phyloP scores from a whole-genome alignment of 2,888 invertebrate species.

The Amiota minor region DNA sequence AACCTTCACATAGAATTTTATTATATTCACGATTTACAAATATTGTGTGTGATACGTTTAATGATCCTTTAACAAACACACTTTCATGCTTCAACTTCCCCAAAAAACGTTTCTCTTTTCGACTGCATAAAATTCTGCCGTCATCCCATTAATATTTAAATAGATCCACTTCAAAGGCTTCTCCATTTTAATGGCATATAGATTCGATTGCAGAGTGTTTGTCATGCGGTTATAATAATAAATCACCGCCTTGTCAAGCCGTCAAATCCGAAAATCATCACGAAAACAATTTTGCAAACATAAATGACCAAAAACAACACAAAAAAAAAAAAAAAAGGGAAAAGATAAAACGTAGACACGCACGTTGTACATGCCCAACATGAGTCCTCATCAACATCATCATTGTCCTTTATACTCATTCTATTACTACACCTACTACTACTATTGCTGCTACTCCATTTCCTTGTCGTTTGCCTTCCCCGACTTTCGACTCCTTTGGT shows the following conservation, averaged over 20 bases:
- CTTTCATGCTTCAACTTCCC: too few relatives aligned
- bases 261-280: slow-evolving; percentile 58
- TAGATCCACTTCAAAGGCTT: slow-evolving; percentile 10
- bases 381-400: not conserved
- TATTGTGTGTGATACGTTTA: too few relatives aligned
- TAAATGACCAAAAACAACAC: slow-evolving; percentile 46
- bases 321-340: slow-evolving; percentile 33
- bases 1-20: too few relatives aligned
- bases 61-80: too few relatives aligned
- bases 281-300: slow-evolving; percentile 59
- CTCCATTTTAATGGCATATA: slow-evolving; percentile 53
- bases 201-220: slow-evolving; percentile 52
- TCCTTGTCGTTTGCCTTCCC: slow-evolving; percentile 8
- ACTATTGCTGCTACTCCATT: too few relatives aligned
- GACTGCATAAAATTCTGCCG: too few relatives aligned
- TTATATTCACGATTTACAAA: too few relatives aligned
- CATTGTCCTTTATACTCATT: not conserved
- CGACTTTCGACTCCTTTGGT: not conserved
- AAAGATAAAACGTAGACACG: slow-evolving; percentile 36
- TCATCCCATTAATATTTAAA: slow-evolving; percentile 17
- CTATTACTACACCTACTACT: too few relatives aligned
- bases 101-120: too few relatives aligned
- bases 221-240: slow-evolving; percentile 48
- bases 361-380: slow-evolving; percentile 3
- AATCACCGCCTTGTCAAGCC: slow-evolving; percentile 60